Base-by-base conservation (phyloP, 2,888 invertebrate species). In the Eulithis prunata region DNA sequence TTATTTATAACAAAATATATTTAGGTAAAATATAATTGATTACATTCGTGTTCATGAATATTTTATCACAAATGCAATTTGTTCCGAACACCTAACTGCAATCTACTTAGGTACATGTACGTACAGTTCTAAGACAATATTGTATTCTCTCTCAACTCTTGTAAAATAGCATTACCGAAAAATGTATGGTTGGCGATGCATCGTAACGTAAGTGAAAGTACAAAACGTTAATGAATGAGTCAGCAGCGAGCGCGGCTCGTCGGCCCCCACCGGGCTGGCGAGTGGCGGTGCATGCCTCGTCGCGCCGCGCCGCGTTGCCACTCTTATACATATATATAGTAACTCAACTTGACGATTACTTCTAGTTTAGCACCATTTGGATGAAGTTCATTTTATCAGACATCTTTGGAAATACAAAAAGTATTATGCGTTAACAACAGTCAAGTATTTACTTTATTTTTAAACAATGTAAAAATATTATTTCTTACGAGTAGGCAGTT, bases 381-480 rank as follows among this genome's bases (percentile, higher is more conserved):
- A 89, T 87, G 83, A 85, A 78, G 78, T 84, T 82, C 72, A 71
- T 62, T 78, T 77, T 79, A 79, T 78, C 75, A 81, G 78, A 83
- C 78, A 75, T 82, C 77, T 82, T 84, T 85, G 83, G 84, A 85
- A 86, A 85, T 89, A 88, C 84, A 87, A 89, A 88, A 86, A 82
- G 80, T 87, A 83, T 61, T 57, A 68, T 82, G 79, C 76, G 78
- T 83, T 81, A 81, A 86, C 84, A 89, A 91, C 89, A 87, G 84
- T 88, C 82, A 77, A 73, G 77, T 78, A 86, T 87, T 89, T 89
- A 89, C 83, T 91, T 89, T 87, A 89, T 89, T 91, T 47, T 88
- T 85, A 87, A 88, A 90, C 87, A 85, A 89, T 92, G 91, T 88
- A 91, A 91, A 92, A 92, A 91, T 91, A 91, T 89, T 76, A 85